These are phyloP conservation scores for Nothoprocta perdicaria DNA, from an alignment of 2,113 vertebrate genomes.

Conservation along the genomic window DNA sequence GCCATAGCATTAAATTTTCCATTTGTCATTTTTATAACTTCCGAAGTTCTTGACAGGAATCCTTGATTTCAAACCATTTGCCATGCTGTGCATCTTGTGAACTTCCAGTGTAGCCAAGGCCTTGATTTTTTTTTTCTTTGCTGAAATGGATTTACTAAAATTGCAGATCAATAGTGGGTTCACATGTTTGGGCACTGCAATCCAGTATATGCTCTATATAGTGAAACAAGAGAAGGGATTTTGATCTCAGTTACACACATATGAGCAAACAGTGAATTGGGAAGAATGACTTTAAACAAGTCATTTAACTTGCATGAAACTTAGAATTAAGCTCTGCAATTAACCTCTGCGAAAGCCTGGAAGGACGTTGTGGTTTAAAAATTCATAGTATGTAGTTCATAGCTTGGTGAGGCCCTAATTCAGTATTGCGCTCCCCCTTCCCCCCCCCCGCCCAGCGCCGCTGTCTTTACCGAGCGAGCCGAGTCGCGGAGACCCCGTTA, in stretches of 20 bases:
- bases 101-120: not conserved
- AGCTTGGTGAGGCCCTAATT: fast-evolving
- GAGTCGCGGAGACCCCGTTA: no score
- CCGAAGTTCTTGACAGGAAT: not conserved
- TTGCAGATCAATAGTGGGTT: not conserved
- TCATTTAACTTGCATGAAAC: no score
- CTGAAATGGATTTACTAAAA: not conserved
- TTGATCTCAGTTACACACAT: not conserved
- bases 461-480: not conserved
- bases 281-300: not conserved
- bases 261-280: not conserved
- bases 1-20: not conserved
- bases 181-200: fast-evolving
- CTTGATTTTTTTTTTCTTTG: not conserved
- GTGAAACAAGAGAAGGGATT: not conserved
- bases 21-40: not conserved
- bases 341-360: not conserved
- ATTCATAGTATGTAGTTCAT: fast-evolving
- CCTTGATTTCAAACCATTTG: not conserved
- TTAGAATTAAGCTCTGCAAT: not conserved
- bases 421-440: fast-evolving
- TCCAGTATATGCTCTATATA: fast-evolving
- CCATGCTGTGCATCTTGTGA: not conserved
- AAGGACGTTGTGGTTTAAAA: not conserved
- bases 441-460: not conserved